These are phyloP conservation scores for Ptilorrhoa leucosticta DNA, from an alignment of 2,113 vertebrate species.

Conservation along the genomic window DNA sequence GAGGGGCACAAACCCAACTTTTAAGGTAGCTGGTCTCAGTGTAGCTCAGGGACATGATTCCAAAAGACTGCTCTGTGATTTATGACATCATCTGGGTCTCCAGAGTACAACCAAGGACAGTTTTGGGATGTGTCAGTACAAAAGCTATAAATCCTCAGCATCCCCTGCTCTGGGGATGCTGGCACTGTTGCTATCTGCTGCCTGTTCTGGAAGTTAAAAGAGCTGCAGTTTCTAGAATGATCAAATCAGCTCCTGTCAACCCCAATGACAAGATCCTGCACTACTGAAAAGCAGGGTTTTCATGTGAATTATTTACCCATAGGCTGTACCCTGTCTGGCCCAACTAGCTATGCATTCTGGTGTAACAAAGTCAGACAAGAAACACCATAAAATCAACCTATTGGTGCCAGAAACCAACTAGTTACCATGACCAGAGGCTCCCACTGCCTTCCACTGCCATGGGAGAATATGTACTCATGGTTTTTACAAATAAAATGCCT, in stretches of 20 bases:
- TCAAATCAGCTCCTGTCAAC: neutral
- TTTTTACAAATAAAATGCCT: neutral
- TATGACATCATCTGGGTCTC: neutral
- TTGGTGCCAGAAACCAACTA: neutral
- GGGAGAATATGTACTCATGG: neutral
- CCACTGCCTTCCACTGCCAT: neutral
- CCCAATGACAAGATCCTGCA: neutral
- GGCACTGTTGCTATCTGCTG: neutral
- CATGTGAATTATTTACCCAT: neutral
- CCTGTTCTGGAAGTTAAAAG: neutral
- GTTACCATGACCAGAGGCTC: neutral
- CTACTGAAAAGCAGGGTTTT: neutral
- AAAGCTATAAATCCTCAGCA: neutral
- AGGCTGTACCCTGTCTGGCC: neutral
- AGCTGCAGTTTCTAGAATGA: neutral
- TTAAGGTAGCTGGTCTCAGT: neutral
- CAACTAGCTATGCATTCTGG: neutral
- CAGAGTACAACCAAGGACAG: neutral
- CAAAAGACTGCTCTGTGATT: neutral
- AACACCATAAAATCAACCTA: neutral
- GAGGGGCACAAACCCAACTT: neutral
- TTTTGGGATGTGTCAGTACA: neutral
- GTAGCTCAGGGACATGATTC: neutral
- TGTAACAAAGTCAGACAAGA: neutral
- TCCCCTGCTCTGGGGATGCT: neutral